phyloP scores from a whole-genome alignment of 1,140 invertebrate species.

The Musca vetustissima region DNA sequence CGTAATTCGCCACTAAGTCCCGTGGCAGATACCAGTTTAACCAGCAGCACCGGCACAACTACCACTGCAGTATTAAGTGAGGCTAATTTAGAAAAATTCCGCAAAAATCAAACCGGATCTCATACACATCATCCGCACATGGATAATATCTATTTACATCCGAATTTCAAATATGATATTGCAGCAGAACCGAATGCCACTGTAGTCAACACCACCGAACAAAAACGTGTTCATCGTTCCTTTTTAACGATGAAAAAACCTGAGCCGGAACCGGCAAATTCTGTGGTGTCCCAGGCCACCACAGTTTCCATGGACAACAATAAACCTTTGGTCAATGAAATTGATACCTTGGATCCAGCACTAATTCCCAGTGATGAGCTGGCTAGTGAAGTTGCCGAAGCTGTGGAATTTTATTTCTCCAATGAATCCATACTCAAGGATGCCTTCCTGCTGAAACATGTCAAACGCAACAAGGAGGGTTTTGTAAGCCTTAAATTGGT shows the following conservation, averaged over 20 bases:
- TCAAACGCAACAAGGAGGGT: slow-evolving; percentile 90
- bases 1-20: background rate
- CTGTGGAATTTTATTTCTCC: slow-evolving; percentile 93
- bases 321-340: slow-evolving; percentile 36
- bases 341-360: slow-evolving; percentile 39
- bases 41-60: background rate
- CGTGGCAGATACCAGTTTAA: background rate
- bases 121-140: slow-evolving; percentile 33
- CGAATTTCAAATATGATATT: slow-evolving; percentile 40
- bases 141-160: slow-evolving; percentile 52
- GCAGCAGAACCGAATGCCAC: slow-evolving; percentile 32
- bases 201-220: slow-evolving; percentile 39
- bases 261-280: background rate
- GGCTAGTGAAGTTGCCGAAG: slow-evolving; percentile 74
- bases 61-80: slow-evolving; percentile 40
- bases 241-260: slow-evolving; percentile 40
- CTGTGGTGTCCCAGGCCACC: background rate
- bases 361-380: slow-evolving; percentile 69
- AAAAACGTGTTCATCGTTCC: slow-evolving; percentile 42
- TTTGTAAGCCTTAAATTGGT: slow-evolving; percentile 93
- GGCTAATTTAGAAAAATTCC: slow-evolving; percentile 45
- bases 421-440: slow-evolving; percentile 94
- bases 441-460: slow-evolving; percentile 92
- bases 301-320: slow-evolving; percentile 1
- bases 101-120: slow-evolving; percentile 28